Evolutionary conservation across 2,113 vertebrate species (phyloP).

Genomic region (Dicrurus megarhynchus): DNA sequence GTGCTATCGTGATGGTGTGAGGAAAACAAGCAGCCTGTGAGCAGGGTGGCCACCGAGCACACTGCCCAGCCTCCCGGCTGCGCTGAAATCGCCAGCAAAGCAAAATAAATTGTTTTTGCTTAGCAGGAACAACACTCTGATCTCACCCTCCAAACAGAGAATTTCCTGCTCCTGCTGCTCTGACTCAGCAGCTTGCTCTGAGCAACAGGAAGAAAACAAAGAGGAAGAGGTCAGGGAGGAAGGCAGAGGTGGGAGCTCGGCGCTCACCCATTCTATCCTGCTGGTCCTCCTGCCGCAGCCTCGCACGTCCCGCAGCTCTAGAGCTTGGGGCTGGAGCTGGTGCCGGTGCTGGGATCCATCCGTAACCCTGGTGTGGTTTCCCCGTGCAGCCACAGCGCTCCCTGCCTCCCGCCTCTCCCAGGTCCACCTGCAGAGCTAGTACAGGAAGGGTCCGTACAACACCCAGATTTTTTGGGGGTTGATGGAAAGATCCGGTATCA

Average conservation of each 20-base stretch:
- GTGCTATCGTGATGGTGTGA: neutral
- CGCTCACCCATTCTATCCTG: fast-evolving
- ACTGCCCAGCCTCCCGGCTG: neutral
- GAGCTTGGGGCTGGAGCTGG: fast-evolving
- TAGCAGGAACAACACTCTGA: slow-evolving; percentile 15
- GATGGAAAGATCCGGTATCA: neutral
- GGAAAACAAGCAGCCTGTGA: neutral
- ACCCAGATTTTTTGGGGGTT: neutral
- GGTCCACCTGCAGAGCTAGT: fast-evolving
- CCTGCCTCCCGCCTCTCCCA: neutral
- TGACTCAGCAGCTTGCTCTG: slow-evolving; percentile 37
- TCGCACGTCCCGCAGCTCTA: fast-evolving
- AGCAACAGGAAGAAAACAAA: slow-evolving; percentile 23
- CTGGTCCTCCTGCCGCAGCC: neutral
- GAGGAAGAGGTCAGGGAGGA: slow-evolving; percentile 26
- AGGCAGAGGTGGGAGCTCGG: neutral
- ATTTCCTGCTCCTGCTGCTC: slow-evolving; percentile 46
- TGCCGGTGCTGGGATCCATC: fast-evolving
- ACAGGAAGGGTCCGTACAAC: neutral
- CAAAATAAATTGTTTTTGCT: slow-evolving; percentile 17
- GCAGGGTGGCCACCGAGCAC: fast-evolving
- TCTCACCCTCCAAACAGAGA: neutral
- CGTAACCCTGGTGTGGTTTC: fast-evolving
- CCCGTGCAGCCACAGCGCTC: fast-evolving
- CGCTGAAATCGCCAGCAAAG: neutral